phyloP scores from a whole-genome alignment of 2,888 invertebrate genomes.

The Malacosoma neustria region DNA sequence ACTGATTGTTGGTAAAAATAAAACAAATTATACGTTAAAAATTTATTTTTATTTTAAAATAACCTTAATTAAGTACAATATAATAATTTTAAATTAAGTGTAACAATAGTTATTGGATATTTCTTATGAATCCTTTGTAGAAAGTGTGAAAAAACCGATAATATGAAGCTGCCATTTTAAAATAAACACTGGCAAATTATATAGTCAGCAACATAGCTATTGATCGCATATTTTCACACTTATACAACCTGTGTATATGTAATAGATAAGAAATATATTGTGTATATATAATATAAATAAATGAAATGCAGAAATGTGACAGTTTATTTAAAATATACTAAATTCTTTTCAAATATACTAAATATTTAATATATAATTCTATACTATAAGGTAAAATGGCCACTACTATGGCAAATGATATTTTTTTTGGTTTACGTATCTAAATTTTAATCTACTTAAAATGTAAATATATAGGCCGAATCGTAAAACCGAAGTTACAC shows the following conservation, averaged over 20 bases:
- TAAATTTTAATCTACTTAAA: slow-evolving; percentile 48
- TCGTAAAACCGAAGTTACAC: slow-evolving; percentile 24
- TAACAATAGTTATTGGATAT: slow-evolving; percentile 63
- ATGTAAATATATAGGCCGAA: slow-evolving; percentile 63
- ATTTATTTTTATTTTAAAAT: slow-evolving; percentile 66
- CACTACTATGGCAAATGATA: slow-evolving; percentile 59
- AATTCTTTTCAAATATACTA: slow-evolving; percentile 26
- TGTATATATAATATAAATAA: too few relatives aligned
- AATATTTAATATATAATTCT: slow-evolving; percentile 49
- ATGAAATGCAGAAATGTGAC: too few relatives aligned
- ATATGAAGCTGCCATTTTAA: slow-evolving; percentile 6
- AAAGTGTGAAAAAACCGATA: background rate
- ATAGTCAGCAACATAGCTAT: too few relatives aligned
- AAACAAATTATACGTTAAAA: slow-evolving; percentile 52
- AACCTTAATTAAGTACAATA: slow-evolving; percentile 67
- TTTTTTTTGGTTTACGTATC: slow-evolving; percentile 32
- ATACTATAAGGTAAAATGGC: slow-evolving; percentile 71
- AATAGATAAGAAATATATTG: too few relatives aligned
- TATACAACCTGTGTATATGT: too few relatives aligned
- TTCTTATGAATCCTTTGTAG: slow-evolving; percentile 56
- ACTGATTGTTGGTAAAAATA: too few relatives aligned
- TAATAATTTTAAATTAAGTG: slow-evolving; percentile 56
- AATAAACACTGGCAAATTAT: too few relatives aligned
- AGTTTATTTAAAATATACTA: too few relatives aligned
- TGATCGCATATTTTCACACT: too few relatives aligned